Percentiles rank a stretch among this genome's conserved stretches.
Evolutionary conservation across 2,888 invertebrate genomes (phyloP).

Genomic region (Blastobasis lacticolella): DNA sequence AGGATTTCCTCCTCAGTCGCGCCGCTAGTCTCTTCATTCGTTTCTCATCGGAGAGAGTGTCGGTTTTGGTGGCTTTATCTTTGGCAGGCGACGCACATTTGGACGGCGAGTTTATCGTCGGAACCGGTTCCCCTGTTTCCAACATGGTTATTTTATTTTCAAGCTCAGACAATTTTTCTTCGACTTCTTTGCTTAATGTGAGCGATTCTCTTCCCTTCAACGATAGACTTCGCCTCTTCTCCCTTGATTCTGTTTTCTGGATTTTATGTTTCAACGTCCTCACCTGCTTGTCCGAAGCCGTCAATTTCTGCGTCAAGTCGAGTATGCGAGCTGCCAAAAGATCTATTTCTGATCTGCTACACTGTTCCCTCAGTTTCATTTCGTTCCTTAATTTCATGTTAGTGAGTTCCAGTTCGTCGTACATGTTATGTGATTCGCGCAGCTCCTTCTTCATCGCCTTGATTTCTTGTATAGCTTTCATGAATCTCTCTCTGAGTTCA

Average conservation of each 20-base stretch:
- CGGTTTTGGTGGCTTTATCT: slow-evolving; percentile 68
- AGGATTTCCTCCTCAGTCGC: slow-evolving; percentile 80
- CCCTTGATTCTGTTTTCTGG: slow-evolving; percentile 83
- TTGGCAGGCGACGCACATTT: slow-evolving; percentile 72
- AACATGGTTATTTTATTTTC: slow-evolving; percentile 84
- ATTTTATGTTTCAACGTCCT: slow-evolving; percentile 85
- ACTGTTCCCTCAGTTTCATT: slow-evolving; percentile 77
- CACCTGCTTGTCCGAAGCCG: slow-evolving; percentile 87
- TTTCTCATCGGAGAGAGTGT: slow-evolving; percentile 63
- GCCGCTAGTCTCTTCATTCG: slow-evolving; percentile 69
- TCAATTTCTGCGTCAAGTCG: slow-evolving; percentile 87
- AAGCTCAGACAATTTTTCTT: slow-evolving; percentile 86
- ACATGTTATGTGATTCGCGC: slow-evolving; percentile 84
- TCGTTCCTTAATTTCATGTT: slow-evolving; percentile 84
- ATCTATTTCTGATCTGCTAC: slow-evolving; percentile 81
- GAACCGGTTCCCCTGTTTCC: slow-evolving; percentile 67
- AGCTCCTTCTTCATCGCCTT: slow-evolving; percentile 87
- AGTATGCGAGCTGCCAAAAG: slow-evolving; percentile 89
- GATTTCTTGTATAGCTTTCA: slow-evolving; percentile 88
- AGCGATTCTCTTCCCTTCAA: slow-evolving; percentile 88
- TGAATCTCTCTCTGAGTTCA: slow-evolving; percentile 83
- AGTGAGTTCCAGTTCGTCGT: slow-evolving; percentile 86
- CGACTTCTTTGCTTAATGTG: slow-evolving; percentile 86
- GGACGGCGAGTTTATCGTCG: slow-evolving; percentile 61
- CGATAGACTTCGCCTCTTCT: slow-evolving; percentile 86